phyloP scores from a whole-genome alignment of 2,113 vertebrate species.

The Ahaetulla prasina region DNA sequence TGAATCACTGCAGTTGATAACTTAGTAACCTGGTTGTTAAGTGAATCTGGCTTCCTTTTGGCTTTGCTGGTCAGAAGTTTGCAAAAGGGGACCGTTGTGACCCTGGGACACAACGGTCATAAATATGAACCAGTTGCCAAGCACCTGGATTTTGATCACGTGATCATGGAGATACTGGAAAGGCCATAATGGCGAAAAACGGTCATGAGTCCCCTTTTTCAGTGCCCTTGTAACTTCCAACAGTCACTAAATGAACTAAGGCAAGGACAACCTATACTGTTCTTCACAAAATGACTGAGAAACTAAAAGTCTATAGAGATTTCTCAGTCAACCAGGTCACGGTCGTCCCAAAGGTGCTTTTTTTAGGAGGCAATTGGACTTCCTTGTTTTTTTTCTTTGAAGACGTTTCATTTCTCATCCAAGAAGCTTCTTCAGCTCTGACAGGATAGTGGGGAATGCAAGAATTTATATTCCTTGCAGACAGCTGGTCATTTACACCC shows the following conservation, averaged over 20 bases:
- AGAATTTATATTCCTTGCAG: too few species aligned
- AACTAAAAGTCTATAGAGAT: not conserved
- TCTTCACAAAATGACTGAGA: not conserved
- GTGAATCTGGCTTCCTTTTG: not conserved
- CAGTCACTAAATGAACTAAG: not conserved
- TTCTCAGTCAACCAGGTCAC: too few species aligned
- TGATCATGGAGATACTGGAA: not conserved
- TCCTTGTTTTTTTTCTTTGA: too few species aligned
- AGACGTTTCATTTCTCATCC: too few species aligned
- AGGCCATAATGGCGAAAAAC: not conserved
- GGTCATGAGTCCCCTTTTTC: not conserved
- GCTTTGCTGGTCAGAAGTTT: not conserved
- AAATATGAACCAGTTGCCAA: not conserved
- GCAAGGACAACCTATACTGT: not conserved
- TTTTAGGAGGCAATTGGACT: too few species aligned
- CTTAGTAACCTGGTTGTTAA: not conserved
- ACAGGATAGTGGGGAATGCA: too few species aligned
- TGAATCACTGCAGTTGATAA: not conserved
- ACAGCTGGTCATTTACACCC: too few species aligned
- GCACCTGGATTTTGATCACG: not conserved
- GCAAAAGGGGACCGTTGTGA: not conserved
- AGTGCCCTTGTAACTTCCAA: not conserved
- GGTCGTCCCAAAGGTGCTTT: too few species aligned
- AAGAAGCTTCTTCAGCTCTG: too few species aligned
- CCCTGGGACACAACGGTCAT: not conserved